A percentile compares a stretch with the other conserved stretches of the same genome.
Evolutionary conservation across 2,113 vertebrate species (phyloP).

Genomic region (Hippocampus abdominalis): DNA sequence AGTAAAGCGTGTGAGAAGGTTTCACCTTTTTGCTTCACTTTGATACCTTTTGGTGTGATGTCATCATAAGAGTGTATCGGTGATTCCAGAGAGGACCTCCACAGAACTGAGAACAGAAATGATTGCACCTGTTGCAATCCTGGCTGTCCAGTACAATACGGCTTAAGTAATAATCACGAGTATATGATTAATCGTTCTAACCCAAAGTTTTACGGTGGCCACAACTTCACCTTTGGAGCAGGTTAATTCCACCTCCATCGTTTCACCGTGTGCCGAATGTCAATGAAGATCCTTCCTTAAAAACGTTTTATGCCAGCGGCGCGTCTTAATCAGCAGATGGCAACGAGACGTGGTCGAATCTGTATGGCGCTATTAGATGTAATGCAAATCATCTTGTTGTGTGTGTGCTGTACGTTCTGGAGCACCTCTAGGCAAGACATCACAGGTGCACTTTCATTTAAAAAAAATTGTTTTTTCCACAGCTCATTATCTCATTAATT

Average conservation of each 20-base stretch:
- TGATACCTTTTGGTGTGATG: background rate
- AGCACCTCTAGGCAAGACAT: background rate
- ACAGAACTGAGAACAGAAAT: background rate
- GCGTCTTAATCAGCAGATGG: background rate
- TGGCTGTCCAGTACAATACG: too few relatives aligned
- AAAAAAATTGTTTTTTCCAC: background rate
- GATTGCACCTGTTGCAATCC: too few relatives aligned
- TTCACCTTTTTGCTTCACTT: background rate
- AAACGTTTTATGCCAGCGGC: background rate
- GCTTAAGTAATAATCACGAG: too few relatives aligned
- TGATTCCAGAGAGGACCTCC: too few relatives aligned
- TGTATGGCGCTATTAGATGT: background rate
- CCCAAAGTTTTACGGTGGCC: background rate
- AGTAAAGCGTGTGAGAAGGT: background rate
- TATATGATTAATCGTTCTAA: background rate
- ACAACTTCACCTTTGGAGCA: background rate
- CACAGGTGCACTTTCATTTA: background rate
- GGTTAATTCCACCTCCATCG: background rate
- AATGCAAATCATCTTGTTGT: too few relatives aligned
- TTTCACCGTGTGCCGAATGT: background rate
- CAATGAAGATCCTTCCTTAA: background rate
- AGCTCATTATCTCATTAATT: conserved; percentile 1
- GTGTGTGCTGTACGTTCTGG: background rate
- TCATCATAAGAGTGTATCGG: background rate
- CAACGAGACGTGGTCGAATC: conserved; percentile 26